Base-by-base conservation (phyloP, 1,140 invertebrate species). In the Ptiloglossa arizonensis region DNA sequence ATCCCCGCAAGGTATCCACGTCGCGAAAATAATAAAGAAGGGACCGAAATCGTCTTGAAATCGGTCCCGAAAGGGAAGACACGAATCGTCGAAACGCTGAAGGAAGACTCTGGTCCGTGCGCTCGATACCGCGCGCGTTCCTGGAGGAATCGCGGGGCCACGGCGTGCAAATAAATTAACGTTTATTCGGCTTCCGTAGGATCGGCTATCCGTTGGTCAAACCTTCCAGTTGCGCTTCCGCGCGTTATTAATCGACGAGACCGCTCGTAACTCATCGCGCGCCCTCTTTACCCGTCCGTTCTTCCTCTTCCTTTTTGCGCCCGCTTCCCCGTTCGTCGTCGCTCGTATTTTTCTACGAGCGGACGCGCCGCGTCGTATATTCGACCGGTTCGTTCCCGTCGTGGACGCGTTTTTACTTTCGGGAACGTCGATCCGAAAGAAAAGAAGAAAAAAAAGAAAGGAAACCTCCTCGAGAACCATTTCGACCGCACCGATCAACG, bases 171-270 rank as follows among this genome's bases (percentile, higher is more conserved):
- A 85, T 81, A 72, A 85, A 85, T 81, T 68, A 82, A 85, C 84
- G 83, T 85, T 82, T 86, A 82, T 80, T 79, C 80, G 67, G 59
- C 44, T 82, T 82, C 68, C 82, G 62, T 46, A 48, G 57, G 24
- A 75, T 63, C 69, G 56, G 57, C 38, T 64, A 67, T 64, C 35
- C 63, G 79, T 15, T 54, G 77, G 70, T 80, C 82, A 73, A 80
- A 76, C 46, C n/a, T 70, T 81, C 50, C 83, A 86, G 79, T 79
- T 75, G 79, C 64, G 82, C 59, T 71, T 67, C 73, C 41, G 46
- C 60, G 59, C 75, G 74, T 85, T 85, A 85, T 85, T 85, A 85
- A 85, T 85, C 79, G 73, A 41, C 79, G 46, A 44, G 67, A 35
- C 44, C 44, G 56, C 63, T 56, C 82, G 63, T 84, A 81, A 84